Percentiles rank a stretch among this genome's conserved stretches.
Evolutionary conservation across 2,113 vertebrate genomes (phyloP).

Genomic region (Ptilorrhoa leucosticta): DNA sequence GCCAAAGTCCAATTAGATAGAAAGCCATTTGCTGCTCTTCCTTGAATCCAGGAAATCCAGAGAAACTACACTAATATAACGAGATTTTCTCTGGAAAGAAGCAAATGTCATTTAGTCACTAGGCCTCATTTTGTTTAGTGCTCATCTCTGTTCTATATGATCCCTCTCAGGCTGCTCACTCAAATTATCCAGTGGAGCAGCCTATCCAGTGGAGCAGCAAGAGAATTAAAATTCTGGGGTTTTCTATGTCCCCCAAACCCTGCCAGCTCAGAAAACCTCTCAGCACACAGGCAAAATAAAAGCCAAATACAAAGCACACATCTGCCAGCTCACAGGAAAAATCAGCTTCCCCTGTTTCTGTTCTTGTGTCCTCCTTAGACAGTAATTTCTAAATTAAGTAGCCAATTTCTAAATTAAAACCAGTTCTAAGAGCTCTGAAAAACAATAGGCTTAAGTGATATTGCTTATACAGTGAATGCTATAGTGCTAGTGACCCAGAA

Average conservation of each 20-base stretch:
- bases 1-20: background rate
- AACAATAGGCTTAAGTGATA: background rate
- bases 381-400: background rate
- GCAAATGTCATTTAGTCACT: background rate
- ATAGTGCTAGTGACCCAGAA: background rate
- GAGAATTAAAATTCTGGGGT: background rate
- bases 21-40: background rate
- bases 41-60: background rate
- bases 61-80: background rate
- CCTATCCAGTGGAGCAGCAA: background rate
- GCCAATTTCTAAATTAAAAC: background rate
- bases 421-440: background rate
- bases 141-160: background rate
- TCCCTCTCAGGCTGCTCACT: background rate
- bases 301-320: background rate
- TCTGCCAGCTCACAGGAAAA: background rate
- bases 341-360: background rate
- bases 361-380: background rate
- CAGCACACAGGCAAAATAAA: background rate
- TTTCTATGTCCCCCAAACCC: background rate
- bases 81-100: background rate
- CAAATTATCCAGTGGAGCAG: background rate
- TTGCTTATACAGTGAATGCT: background rate
- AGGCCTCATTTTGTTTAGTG: background rate
- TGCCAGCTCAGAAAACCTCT: background rate